Percentiles rank a stretch among this genome's conserved stretches.
Conservation (phyloP, 1,140 invertebrate genomes). For the Megathymus violae region DNA sequence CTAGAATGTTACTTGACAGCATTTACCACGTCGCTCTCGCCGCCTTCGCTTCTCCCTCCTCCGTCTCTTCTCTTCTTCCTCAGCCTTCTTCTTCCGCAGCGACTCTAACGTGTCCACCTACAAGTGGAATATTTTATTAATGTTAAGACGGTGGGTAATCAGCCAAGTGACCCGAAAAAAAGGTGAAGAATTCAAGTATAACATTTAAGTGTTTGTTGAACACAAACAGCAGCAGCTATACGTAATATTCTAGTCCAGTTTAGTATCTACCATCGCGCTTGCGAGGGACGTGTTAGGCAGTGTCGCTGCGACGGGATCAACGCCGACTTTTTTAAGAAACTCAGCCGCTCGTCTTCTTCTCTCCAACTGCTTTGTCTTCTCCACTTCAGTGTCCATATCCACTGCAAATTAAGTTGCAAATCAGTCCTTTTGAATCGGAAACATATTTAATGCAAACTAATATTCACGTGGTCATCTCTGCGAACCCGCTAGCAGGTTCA, state of each 20-base stretch:
- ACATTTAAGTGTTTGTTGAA: too few species aligned
- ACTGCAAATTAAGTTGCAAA: conserved; percentile 30
- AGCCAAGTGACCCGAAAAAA: too few species aligned
- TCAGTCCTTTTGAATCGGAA: too few species aligned
- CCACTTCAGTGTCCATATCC: conserved; percentile 46
- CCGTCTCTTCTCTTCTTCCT: conserved; percentile 19
- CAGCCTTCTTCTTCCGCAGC: conserved; percentile 4
- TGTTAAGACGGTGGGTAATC: too few species aligned
- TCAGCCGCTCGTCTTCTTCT: conserved; percentile 66
- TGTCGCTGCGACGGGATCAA: conserved; percentile 63
- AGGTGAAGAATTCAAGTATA: too few species aligned
- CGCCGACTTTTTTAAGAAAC: conserved; percentile 69
- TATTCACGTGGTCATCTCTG: too few species aligned
- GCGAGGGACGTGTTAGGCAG: conserved; percentile 67
- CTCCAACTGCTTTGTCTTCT: conserved; percentile 56
- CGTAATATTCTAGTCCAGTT: neutral
- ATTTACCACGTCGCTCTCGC: conserved; percentile 3
- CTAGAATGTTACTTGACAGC: too few species aligned
- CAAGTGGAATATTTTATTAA: too few species aligned
- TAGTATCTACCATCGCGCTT: conserved; percentile 28
- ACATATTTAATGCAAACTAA: too few species aligned
- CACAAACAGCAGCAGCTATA: too few species aligned
- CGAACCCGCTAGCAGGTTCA: too few species aligned
- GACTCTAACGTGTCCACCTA: conserved; percentile 77
- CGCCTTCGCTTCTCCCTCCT: conserved; percentile 12